Evolutionary conservation across 2,888 invertebrate genomes (phyloP).

Genomic region (Syritta pipiens): DNA sequence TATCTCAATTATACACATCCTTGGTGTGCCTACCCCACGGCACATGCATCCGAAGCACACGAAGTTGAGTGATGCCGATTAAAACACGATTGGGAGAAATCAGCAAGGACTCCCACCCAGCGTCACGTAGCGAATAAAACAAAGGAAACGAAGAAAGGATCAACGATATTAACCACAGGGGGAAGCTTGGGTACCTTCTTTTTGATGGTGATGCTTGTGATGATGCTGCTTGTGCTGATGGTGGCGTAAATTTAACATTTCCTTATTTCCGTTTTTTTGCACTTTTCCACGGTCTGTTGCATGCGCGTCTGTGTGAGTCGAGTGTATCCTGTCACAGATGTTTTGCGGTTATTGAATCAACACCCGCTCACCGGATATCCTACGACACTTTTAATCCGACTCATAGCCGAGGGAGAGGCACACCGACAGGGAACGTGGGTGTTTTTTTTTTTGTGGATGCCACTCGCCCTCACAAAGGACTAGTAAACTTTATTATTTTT

Average conservation of each 20-base stretch:
- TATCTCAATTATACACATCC: constrained; percentile 59
- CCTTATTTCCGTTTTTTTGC: neutral
- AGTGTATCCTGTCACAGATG: constrained; percentile 1
- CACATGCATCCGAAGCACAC: neutral
- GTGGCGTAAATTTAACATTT: constrained; percentile 59
- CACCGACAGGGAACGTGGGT: too few species aligned
- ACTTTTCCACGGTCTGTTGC: neutral
- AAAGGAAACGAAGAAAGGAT: constrained; percentile 4
- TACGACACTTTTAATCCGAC: too few species aligned
- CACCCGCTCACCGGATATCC: too few species aligned
- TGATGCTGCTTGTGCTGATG: constrained; percentile 59
- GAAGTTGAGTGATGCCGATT: constrained; percentile 2
- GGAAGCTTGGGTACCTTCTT: constrained; percentile 48
- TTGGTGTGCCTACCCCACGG: neutral
- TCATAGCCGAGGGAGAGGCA: too few species aligned
- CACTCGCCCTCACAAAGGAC: too few species aligned
- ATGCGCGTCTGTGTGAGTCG: neutral
- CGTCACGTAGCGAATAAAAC: constrained; percentile 27
- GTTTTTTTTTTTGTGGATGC: too few species aligned
- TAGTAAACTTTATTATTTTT: too few species aligned
- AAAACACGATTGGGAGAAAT: constrained; percentile 37
- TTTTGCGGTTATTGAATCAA: constrained; percentile 47
- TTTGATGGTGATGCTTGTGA: constrained; percentile 58
- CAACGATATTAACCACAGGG: neutral
- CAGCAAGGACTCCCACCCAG: constrained; percentile 32